Evolutionary conservation across 1,140 invertebrate species (phyloP), one percentile per base, ranked within the genome.

Genomic region (Oryzaephilus surinamensis): DNA sequence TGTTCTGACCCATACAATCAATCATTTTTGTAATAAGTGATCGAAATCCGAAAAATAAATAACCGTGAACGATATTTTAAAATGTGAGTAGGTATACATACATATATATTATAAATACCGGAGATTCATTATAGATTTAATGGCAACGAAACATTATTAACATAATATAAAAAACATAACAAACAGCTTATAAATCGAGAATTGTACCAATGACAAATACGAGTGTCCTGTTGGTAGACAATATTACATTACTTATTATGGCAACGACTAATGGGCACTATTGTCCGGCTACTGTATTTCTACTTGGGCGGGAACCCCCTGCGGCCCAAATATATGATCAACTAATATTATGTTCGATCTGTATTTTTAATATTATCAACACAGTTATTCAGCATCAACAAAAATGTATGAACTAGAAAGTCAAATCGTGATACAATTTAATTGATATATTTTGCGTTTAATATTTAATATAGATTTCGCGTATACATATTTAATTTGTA

Each of bases 231-330:
- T 19, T 36, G 32, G 43, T 31, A 34, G 49, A 51, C 49, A 51
- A 47, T 48, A 51, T 51, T 51, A 51, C 49, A 51, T 51, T 48
- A 48, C 46, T 51, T 51, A 51, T 38, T 26, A 28, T 51, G 49
- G 49, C 49, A 48, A 42, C 28, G 37, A 51, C 49, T 48, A 51
- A 51, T 51, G 35, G 49, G 21, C 13, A 23, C 17, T 38, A 51
- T 51, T 51, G 49, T 51, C 44, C 39, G 33, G 49, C 49, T 51
- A 51, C 49, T 33, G 49, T 51, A 48, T 48, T 44, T 51, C 49
- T 32, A 51, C 49, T 51, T 51, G 49, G 45, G 49, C 37, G 49
- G 49, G 33, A 15, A 43, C 38, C 45, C 41, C 49, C 49, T 33
- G 35, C 41, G 28, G 41, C 23, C 37, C 41, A 34, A 28, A 36